Evolutionary conservation across 2,888 invertebrate genomes (phyloP).

Genomic region (Ommatoiulus sabulosus): DNA sequence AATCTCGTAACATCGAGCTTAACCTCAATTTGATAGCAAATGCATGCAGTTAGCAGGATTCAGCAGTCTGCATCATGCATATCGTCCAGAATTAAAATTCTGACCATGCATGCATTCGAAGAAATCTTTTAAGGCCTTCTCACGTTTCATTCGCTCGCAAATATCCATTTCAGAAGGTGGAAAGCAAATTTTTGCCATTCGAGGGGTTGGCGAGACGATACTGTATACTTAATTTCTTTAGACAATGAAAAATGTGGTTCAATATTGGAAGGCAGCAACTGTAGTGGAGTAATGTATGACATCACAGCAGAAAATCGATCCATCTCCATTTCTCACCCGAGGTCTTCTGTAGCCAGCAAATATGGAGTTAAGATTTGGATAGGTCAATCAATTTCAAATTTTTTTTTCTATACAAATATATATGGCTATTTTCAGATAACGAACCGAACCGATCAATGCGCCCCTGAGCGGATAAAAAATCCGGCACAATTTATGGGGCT

Average conservation of each 20-base stretch:
- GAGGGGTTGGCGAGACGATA: not conserved
- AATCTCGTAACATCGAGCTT: too few species aligned
- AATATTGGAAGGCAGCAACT: slow-evolving; percentile 15
- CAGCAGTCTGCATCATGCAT: too few species aligned
- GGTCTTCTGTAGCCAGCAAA: not conserved
- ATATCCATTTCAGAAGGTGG: not conserved
- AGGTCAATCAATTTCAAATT: slow-evolving; percentile 27
- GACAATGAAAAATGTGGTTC: slow-evolving; percentile 39
- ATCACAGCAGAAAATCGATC: slow-evolving; percentile 20
- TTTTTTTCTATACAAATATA: slow-evolving; percentile 5
- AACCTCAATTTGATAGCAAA: too few species aligned
- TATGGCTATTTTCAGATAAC: slow-evolving; percentile 33
- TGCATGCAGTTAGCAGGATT: too few species aligned
- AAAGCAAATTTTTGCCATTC: not conserved
- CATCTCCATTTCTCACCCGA: slow-evolving; percentile 12
- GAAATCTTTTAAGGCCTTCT: not conserved
- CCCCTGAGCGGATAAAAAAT: slow-evolving; percentile 17
- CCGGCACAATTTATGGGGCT: not conserved
- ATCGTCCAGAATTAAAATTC: not conserved
- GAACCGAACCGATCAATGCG: not conserved
- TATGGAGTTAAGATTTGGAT: slow-evolving; percentile 43
- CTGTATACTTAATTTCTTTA: slow-evolving; percentile 6
- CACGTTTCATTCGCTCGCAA: not conserved
- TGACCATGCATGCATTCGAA: not conserved
- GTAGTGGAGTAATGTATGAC: slow-evolving; percentile 7